Conservation (phyloP, 2,113 vertebrate genomes). For the Lucifuga dentata region DNA sequence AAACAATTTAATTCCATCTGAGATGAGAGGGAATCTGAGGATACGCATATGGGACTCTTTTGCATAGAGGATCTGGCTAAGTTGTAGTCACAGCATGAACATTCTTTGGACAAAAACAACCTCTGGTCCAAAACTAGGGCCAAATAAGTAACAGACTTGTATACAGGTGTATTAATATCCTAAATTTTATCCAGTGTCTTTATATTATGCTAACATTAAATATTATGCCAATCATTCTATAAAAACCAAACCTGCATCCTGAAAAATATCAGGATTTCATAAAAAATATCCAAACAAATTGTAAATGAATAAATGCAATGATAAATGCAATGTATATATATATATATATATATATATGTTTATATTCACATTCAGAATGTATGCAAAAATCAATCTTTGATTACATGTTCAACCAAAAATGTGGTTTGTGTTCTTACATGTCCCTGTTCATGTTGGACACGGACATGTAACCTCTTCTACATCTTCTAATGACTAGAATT, state of each 20-base stretch:
- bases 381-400: no score
- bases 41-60: slow-evolving; percentile 27
- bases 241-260: background rate
- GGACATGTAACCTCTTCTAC: no score
- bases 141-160: background rate
- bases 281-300: background rate
- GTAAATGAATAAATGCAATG: background rate
- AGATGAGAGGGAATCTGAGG: slow-evolving; percentile 14
- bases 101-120: background rate
- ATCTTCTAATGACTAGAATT: no score
- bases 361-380: no score
- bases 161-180: background rate
- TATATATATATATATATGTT: no score
- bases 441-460: no score
- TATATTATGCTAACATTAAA: no score
- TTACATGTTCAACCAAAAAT: no score
- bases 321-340: no score
- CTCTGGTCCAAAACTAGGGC: background rate
- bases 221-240: background rate
- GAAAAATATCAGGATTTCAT: no score
- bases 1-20: slow-evolving; percentile 6
- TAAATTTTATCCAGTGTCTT: no score
- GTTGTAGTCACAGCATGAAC: background rate
- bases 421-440: no score
- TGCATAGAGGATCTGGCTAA: slow-evolving; percentile 1